Base-by-base conservation (phyloP, 2,797 vertebrate species). In the Gallinago solitaria region DNA sequence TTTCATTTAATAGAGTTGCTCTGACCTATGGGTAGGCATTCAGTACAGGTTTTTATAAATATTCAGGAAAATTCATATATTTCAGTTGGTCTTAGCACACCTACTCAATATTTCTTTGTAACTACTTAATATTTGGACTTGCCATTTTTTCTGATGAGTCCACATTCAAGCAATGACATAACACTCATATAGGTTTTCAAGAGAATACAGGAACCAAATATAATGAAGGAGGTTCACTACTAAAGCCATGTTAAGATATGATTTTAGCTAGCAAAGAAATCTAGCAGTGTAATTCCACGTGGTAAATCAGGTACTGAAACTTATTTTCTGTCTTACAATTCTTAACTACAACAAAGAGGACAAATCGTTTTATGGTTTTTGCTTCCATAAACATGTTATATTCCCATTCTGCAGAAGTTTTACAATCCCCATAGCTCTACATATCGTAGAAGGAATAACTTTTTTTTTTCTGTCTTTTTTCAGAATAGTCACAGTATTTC, bases 201-300 rank as follows among this genome's bases (percentile, higher is more conserved):
- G 79, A 57, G 32, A 80, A n/a, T 33, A 74, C 9, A 43, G 2
- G 45, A 82, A 39, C 4, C 8, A 50, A 65, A 74, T 2, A 56
- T 6, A 67, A 50, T 13, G 15, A 35, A 76, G 17, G 28, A 77
- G 20, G 3, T 37, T 94, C 32, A n/a, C 25, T 47, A 17, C 28
- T 68, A 9, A 30, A 64, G 12, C 23, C 25, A 9, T 6, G 5
- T 35, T 60, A 57, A 74, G 10, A 48, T 16, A 9, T 0, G 0
- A 67, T 83, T 85, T 67, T 53, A n/a, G n/a, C n/a, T n/a, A n/a
- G n/a, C n/a, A 37, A 74, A 78, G 41, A 67, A 70, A 86, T 33
- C 11, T 9, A n/a, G 16, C 27, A 82, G 8, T 15, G 6, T n/a
- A 53, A 63, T 30, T 90, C 47, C 35, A 32, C 9, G 19, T 7